Evolutionary conservation across 2,113 vertebrate genomes (phyloP), one percentile per base, ranked within the genome.

Genomic region (Xenotilapia longispinis): DNA sequence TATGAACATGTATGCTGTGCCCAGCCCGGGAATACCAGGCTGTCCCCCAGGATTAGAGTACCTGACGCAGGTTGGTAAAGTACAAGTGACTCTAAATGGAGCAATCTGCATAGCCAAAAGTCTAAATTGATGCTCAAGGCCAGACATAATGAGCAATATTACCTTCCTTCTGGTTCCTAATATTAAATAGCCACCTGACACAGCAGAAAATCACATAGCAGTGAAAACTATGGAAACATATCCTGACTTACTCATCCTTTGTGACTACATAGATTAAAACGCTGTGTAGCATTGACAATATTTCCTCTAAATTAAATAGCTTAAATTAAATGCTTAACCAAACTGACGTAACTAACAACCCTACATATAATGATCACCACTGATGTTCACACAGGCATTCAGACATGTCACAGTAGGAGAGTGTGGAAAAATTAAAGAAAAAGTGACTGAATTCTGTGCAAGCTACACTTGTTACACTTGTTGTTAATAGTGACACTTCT

Each of bases 1-100:
- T 7, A 97, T 96, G 95, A 80, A 97, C 13, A 96, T 96, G 96
- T 96, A 96, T 40, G 86, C 92, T 70, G 89, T 94, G 58, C 91
- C 96, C 63, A 96, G 85, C 80, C 95, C 93, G 82, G 94, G 87
- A 40, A 95, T 96, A 73, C 96, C 96, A 38, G 94, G 94, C 38
- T 96, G 95, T 60, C 96, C 96, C 6, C 95, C 95, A 4, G 96
- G 96, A 17, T n/a, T 97, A 80, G 96, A 97, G 17, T 97, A 97
- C 89, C 93, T 97, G 15, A 96, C 96, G 33, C 95, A 96, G 94
- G 96, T 96, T 75, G 89, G 51, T 47, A 6, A n/a, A 28, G 17
- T 42, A 11, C 21, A 26, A 23, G 53, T 81, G 13, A 11, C 45
- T 78, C 15, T 8, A 49, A 78, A 49, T 49, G 6, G 15, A 78